Base-by-base conservation (phyloP, 2,797 vertebrate genomes). In the Moxostoma hubbsi region DNA sequence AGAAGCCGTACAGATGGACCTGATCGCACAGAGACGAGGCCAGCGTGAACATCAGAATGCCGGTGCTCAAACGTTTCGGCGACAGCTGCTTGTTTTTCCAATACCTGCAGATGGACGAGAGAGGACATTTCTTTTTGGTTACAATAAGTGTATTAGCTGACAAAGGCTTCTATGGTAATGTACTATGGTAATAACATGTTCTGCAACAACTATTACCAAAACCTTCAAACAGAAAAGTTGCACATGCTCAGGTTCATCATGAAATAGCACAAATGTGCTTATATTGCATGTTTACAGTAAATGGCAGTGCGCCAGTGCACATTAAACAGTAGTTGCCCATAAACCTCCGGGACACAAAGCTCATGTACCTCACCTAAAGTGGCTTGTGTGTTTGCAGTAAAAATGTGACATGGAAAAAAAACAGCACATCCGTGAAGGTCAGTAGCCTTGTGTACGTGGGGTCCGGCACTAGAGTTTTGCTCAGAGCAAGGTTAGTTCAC, bases 71-170 rank as follows among this genome's bases (percentile, higher is more conserved):
- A 7, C 97, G 93, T 88, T 99, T 99, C 0, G 97, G 98, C 0
- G 98, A 96, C 87, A 99, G 87, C 86, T 98, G 96, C 84, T 98
- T 98, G 89, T 96, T 98, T 92, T 96, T 96, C 98, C 98, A 99
- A 90, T 98, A 99, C 73, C 98, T 99, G 94, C 59, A 43, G 15
- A 70, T 13, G 43, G 6, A 9, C 36, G 49, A 24, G 12, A 36
- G 68, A 67, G 2, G 45, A 57, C 5, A 16, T 55, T 12, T 55
- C 6, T 24, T 24, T 24, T 24, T 3, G 24, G 24, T 24, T 24
- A n/a, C n/a, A n/a, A n/a, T n/a, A n/a, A n/a, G n/a, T n/a, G n/a
- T n/a, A n/a, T n/a, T n/a, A n/a, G n/a, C n/a, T n/a, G n/a, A n/a
- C n/a, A n/a, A n/a, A n/a, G n/a, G n/a, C n/a, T n/a, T n/a, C n/a